Evolutionary conservation across 1,140 invertebrate species (phyloP).

Genomic region (Ptiloglossa arizonensis): DNA sequence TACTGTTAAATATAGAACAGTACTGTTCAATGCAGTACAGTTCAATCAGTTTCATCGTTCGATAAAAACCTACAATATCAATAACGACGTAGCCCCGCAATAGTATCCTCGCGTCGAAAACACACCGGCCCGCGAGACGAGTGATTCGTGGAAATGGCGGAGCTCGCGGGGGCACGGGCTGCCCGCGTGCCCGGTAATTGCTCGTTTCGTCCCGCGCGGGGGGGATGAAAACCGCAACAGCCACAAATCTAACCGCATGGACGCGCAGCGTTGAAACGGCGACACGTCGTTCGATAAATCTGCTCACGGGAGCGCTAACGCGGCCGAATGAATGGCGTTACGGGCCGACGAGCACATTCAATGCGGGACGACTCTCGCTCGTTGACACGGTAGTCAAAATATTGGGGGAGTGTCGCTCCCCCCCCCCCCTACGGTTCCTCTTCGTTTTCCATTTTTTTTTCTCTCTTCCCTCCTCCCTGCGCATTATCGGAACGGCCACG

Average conservation of each 20-base stretch:
- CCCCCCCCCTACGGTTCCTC: background rate
- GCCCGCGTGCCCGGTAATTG: conserved; percentile 47
- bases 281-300: conserved; percentile 67
- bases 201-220: conserved; percentile 54
- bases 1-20: too few relatives aligned
- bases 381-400: conserved; percentile 77
- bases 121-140: background rate
- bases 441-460: background rate
- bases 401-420: conserved; percentile 77
- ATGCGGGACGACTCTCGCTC: conserved; percentile 63
- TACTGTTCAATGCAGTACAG: too few relatives aligned
- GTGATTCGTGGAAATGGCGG: conserved; percentile 18
- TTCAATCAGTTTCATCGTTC: too few relatives aligned
- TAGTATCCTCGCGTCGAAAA: too few relatives aligned
- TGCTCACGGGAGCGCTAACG: conserved; percentile 61
- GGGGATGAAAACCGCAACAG: conserved; percentile 72
- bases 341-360: conserved; percentile 71
- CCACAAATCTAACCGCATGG: conserved; percentile 74
- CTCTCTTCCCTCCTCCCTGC: background rate
- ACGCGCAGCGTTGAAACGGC: conserved; percentile 60
- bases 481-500: background rate
- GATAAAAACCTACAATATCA: too few relatives aligned
- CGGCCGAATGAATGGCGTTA: conserved; percentile 72
- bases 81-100: too few relatives aligned
- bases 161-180: conserved; percentile 5